Evolutionary conservation across 2,888 invertebrate genomes (phyloP), one percentile per base, ranked within the genome.

Genomic region (Polydrusus tereticollis): DNA sequence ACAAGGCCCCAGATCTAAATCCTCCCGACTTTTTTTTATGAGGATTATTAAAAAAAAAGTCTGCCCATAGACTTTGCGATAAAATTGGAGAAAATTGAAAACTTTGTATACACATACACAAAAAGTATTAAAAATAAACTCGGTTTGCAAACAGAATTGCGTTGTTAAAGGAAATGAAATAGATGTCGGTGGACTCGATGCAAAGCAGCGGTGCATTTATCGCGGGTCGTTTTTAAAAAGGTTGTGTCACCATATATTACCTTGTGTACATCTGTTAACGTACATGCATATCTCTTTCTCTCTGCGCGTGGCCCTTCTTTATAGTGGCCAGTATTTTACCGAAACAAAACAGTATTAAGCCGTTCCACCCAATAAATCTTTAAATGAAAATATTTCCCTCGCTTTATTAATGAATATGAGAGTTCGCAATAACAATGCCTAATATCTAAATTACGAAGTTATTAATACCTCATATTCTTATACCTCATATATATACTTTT

Each of bases 191-290:
- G 69, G 36, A 57, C 57, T 57, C 58, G 63, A 57, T 58, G 45
- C 57, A 69, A 63, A 69, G 63, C 69, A 63, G 69, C 52, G n/a
- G 57, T 47, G 36, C 45, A 69, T 63, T 69, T 69, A 69, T 63
- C 57, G 58, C 58, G 23, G 45, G 57, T 43, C 58, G 26, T 62
- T 64, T 72, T 72, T 72, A 67, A 67, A 72, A 72, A 66, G 67
- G 72, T 72, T 72, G 63, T 72, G 62, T 72, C 72, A 63, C 67
- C 63, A 72, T 71, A 65, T 71, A 71, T 71, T 66, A 66, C 71
- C 71, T 59, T 57, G 43, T 60, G 66, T 67, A 70, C 72, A 72
- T 72, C 72, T 67, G 63, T 62, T 62, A 57, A 63, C 72, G 38
- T 65, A 62, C 59, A 71, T 71, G 29, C 64, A 64, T 69, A 67